phyloP scores from a whole-genome alignment of 2,113 vertebrate genomes.

The Triplophysa rosa region DNA sequence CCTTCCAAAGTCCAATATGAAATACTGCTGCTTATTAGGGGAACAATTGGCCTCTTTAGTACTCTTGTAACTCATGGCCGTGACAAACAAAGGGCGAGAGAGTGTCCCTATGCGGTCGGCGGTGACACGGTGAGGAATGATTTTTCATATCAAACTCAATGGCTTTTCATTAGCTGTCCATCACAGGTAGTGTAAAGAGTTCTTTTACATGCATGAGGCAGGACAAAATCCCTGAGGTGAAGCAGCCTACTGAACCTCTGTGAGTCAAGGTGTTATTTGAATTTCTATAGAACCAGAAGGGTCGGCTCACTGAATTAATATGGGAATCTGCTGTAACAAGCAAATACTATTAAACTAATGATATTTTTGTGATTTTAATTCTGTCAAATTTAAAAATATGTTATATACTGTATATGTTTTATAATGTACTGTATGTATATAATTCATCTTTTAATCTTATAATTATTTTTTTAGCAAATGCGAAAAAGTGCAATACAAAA shows the following conservation, averaged over 20 bases:
- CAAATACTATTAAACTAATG: too few relatives aligned
- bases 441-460: too few relatives aligned
- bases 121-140: neutral
- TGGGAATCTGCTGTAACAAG: too few relatives aligned
- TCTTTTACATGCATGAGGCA: slow-evolving; percentile 28
- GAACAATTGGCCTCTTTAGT: slow-evolving; percentile 49
- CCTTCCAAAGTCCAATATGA: slow-evolving; percentile 31
- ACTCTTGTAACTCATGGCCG: slow-evolving; percentile 12
- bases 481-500: too few relatives aligned
- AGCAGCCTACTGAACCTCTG: neutral
- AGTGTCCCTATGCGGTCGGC: neutral
- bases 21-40: slow-evolving; percentile 42
- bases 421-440: too few relatives aligned
- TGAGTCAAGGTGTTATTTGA: slow-evolving; percentile 13
- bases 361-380: too few relatives aligned
- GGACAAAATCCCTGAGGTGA: slow-evolving; percentile 3
- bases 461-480: too few relatives aligned
- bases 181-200: neutral
- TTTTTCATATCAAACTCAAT: slow-evolving; percentile 37
- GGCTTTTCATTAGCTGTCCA: slow-evolving; percentile 10
- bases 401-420: too few relatives aligned
- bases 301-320: neutral
- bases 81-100: neutral
- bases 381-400: too few relatives aligned
- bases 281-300: slow-evolving; percentile 3